Conservation (phyloP, 2,888 invertebrate species). For the Lithosia quadra region DNA sequence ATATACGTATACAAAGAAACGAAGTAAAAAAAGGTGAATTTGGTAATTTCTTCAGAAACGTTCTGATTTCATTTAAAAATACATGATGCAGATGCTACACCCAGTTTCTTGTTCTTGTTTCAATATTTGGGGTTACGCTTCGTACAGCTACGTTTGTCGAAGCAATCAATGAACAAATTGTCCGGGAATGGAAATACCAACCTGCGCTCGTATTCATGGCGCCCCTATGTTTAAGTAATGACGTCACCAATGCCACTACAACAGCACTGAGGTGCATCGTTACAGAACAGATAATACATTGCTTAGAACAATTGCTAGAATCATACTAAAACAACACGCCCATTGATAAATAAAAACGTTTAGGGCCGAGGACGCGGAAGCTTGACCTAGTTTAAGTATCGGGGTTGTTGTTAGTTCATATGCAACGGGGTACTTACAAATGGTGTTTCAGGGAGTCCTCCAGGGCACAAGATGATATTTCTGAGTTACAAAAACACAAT, state of each 20-base stretch:
- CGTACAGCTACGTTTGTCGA: conserved; percentile 9
- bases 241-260: conserved; percentile 52
- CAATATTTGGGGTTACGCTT: not conserved
- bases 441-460: conserved; percentile 76
- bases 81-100: not conserved
- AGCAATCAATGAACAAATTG: conserved; percentile 44
- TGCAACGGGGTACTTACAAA: conserved; percentile 70
- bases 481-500: conserved; percentile 58
- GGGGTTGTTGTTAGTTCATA: conserved; percentile 42
- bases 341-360: conserved; percentile 78
- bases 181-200: conserved; percentile 54
- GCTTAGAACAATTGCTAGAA: conserved; percentile 38
- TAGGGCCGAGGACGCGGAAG: conserved; percentile 79
- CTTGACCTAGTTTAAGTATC: conserved; percentile 77
- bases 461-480: conserved; percentile 63
- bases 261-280: conserved; percentile 28
- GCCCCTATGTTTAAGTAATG: conserved; percentile 47
- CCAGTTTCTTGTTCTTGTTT: not conserved
- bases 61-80: not conserved
- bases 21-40: not conserved
- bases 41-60: not conserved
- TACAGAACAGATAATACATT: conserved; percentile 28
- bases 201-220: conserved; percentile 56
- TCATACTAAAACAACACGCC: conserved; percentile 62
- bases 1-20: conserved; percentile 10